Conservation (phyloP, 2,888 invertebrate species). For the Drosophila rellima region DNA sequence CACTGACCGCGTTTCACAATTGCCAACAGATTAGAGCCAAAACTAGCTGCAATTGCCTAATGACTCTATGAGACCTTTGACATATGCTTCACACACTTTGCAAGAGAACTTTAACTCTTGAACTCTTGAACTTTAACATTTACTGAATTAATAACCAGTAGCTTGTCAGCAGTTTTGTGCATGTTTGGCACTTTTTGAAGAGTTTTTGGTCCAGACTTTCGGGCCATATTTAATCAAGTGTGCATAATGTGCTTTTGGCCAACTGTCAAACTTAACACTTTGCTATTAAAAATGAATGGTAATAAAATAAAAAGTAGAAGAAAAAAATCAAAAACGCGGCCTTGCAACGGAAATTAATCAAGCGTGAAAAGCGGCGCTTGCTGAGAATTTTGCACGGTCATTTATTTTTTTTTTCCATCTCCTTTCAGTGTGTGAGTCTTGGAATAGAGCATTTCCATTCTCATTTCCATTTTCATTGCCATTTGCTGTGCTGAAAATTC, state of each 20-base stretch:
- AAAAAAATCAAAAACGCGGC: conserved; percentile 32
- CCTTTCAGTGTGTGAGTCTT: conserved; percentile 23
- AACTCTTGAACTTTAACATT: conserved; percentile 15
- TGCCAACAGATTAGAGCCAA: conserved; percentile 5
- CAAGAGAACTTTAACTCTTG: neutral
- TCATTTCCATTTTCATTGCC: conserved; percentile 61
- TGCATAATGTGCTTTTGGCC: conserved; percentile 57
- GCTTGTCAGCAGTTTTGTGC: conserved; percentile 30
- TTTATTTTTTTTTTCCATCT: conserved; percentile 42
- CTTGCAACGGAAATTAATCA: conserved; percentile 68
- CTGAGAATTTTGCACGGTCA: conserved; percentile 70
- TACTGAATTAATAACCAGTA: conserved; percentile 53
- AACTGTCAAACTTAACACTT: conserved; percentile 76
- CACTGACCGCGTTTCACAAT: conserved; percentile 44
- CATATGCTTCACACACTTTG: conserved; percentile 24
- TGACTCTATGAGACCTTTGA: conserved; percentile 16
- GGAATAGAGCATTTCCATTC: conserved; percentile 35
- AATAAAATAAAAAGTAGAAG: conserved; percentile 49
- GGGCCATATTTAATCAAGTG: conserved; percentile 66
- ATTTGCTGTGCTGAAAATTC: conserved; percentile 67
- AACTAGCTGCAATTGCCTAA: conserved; percentile 8
- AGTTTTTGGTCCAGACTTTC: conserved; percentile 23
- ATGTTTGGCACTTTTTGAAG: conserved; percentile 24
- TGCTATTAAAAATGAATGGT: conserved; percentile 64
- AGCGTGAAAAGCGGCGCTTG: conserved; percentile 69